Conservation (phyloP, 2,888 invertebrate species). For the Oscheius sp. region DNA sequence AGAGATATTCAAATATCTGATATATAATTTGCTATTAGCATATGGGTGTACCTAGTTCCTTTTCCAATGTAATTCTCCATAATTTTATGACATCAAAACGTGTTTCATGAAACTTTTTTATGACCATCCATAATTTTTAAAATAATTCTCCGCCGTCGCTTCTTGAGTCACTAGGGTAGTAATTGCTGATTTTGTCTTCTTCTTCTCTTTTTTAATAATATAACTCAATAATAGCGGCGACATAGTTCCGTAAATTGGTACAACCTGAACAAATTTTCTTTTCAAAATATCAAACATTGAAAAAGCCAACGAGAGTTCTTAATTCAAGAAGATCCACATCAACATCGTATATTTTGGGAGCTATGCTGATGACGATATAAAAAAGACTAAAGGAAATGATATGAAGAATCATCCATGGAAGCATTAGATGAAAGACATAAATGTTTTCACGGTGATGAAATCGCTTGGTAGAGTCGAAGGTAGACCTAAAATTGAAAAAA, state of each 20-base stretch:
- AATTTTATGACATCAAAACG: too few relatives aligned
- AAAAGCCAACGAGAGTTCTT: not conserved
- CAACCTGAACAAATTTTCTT: too few relatives aligned
- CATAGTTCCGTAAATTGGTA: not conserved
- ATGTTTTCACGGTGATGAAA: not conserved
- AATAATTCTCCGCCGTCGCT: not conserved
- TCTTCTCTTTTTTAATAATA: not conserved
- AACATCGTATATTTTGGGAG: not conserved
- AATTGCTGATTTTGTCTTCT: not conserved
- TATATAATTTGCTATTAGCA: too few relatives aligned
- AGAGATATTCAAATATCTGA: too few relatives aligned
- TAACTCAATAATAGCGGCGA: not conserved
- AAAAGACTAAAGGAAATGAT: not conserved
- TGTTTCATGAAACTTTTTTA: too few relatives aligned
- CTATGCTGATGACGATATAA: not conserved
- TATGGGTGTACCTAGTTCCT: too few relatives aligned
- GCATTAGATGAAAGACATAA: not conserved
- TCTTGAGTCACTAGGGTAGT: not conserved
- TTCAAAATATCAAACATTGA: not conserved
- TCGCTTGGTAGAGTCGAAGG: not conserved
- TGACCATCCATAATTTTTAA: not conserved
- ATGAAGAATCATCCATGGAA: not conserved
- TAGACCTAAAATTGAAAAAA: too few relatives aligned
- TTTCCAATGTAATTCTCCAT: too few relatives aligned
- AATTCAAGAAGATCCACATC: not conserved